Conservation (phyloP, 1,140 invertebrate genomes). For the Ruditapes philippinarum region DNA sequence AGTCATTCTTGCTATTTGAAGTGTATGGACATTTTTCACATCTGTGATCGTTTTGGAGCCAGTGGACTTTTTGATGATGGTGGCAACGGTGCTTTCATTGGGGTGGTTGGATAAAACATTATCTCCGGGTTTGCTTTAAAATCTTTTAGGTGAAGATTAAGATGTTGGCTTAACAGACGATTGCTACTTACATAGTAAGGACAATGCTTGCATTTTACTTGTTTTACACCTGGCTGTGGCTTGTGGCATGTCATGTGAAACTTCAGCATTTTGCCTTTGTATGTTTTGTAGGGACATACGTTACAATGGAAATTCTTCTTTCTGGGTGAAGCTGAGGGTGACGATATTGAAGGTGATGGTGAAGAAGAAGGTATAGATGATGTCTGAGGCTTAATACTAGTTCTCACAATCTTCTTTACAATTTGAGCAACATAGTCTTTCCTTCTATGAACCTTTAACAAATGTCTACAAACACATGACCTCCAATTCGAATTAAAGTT, state of each 20-base stretch:
- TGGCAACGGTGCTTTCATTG: conserved; percentile 65
- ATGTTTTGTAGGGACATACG: conserved; percentile 92
- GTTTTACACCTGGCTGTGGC: conserved; percentile 89
- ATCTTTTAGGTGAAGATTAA: conserved; percentile 83
- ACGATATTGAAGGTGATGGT: not conserved
- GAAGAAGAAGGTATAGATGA: not conserved
- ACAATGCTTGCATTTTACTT: conserved; percentile 94
- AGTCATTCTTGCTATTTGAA: conserved; percentile 93
- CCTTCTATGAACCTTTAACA: conserved; percentile 71
- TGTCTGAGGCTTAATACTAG: conserved; percentile 13
- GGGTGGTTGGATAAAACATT: conserved; percentile 43
- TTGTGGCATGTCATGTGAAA: conserved; percentile 92
- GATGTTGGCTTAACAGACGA: conserved; percentile 85
- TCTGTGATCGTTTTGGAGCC: conserved; percentile 75
- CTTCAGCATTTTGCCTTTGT: conserved; percentile 90
- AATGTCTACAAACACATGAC: conserved; percentile 74
- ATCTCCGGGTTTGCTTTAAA: conserved; percentile 1
- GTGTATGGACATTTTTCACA: conserved; percentile 86
- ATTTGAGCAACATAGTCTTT: conserved; percentile 64
- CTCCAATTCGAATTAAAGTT: conserved; percentile 75
- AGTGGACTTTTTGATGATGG: conserved; percentile 50
- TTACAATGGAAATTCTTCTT: conserved; percentile 88
- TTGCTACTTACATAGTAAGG: conserved; percentile 91
- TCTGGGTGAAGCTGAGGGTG: not conserved
- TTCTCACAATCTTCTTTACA: conserved; percentile 57